Evolutionary conservation across 2,797 vertebrate species (phyloP), one percentile per base, ranked within the genome.

Genomic region (Varecia variegata): DNA sequence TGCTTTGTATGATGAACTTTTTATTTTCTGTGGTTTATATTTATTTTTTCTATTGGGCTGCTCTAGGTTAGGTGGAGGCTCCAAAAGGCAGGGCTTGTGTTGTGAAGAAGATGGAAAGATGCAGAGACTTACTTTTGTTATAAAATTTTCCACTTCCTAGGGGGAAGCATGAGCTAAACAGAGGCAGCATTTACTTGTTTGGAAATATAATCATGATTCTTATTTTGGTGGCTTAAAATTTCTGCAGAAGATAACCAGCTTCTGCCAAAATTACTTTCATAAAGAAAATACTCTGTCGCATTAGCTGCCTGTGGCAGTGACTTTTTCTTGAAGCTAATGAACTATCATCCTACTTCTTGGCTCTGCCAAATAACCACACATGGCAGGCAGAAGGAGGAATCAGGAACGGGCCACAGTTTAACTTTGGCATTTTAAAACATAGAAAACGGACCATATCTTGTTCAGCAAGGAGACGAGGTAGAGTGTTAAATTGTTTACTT

Each of bases 191-290:
- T 80, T 60, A 38, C 92, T 81, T 74, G 50, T 87, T 94, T 27
- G 60, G 83, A 92, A 94, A 84, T 58, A 18, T 14, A 79, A 18
- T 82, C 40, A n/a, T 4, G 38, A 56, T 54, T 45, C 30, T 92
- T 81, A 43, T 88, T 94, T 60, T n/a, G 62, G 52, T 93, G 95
- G 87, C 80, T 97, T 84, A 52, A 90, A 83, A 52, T 38, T 65
- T 71, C 68, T 89, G 56, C 71, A 73, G 67, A 74, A 70, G 82
- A 70, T 80, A 68, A 68, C 4, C 12, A 5, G 43, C 9, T 96
- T 86, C 43, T 91, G 79, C 87, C 93, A 94, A 54, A 83, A 91
- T 88, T 23, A 70, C 81, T 93, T 93, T 65, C 60, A 58, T n/a
- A 80, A 88, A 95, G 74, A 88, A 93, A 98, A 92, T 80, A 65